These are phyloP conservation scores for Heliconius eleuchia DNA, from an alignment of 1,140 invertebrate species.

Conservation along the genomic window DNA sequence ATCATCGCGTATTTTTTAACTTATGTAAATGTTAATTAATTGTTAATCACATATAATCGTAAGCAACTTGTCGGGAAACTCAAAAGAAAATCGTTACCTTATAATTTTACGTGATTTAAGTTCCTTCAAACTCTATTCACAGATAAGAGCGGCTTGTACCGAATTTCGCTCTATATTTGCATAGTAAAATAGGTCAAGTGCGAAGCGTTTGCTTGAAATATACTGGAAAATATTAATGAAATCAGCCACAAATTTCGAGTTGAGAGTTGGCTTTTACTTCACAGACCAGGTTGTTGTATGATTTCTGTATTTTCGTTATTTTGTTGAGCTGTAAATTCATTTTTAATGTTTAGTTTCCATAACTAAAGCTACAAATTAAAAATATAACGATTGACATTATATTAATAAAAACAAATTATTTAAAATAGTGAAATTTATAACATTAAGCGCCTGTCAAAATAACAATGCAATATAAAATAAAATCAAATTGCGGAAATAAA, in stretches of 20 bases:
- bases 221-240: constrained; percentile 22
- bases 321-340: background rate
- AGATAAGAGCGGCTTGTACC: constrained; percentile 43
- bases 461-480: background rate
- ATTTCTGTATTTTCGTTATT: constrained; percentile 3
- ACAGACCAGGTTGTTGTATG: background rate
- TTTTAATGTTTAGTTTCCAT: background rate
- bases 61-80: background rate
- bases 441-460: background rate
- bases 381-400: background rate
- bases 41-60: background rate
- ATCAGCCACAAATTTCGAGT: constrained; percentile 6
- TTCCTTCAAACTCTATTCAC: constrained; percentile 67
- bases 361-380: background rate
- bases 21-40: background rate
- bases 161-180: constrained; percentile 30
- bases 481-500: background rate
- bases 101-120: constrained; percentile 45
- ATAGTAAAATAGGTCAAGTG: constrained; percentile 30
- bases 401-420: too few relatives aligned
- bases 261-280: background rate
- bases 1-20: too few relatives aligned
- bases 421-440: too few relatives aligned
- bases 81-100: background rate
- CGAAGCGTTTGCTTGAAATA: constrained; percentile 27